A percentile compares a stretch with the other conserved stretches of the same genome.
Evolutionary conservation across 2,888 invertebrate species (phyloP).

Genomic region (Xanthia togata): DNA sequence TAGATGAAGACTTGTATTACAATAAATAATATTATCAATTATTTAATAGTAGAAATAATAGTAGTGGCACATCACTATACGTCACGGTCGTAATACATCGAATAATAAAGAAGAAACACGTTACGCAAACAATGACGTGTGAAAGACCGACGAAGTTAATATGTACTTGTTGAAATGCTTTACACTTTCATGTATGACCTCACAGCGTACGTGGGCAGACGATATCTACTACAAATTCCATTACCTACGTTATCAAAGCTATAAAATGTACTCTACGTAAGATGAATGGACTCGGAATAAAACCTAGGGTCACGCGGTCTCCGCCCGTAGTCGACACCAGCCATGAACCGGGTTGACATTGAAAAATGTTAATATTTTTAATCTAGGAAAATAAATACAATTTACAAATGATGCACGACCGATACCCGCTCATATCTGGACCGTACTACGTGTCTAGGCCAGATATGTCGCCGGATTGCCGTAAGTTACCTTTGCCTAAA

Average conservation of each 20-base stretch:
- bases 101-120: constrained; percentile 18
- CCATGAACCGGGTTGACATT: constrained; percentile 75
- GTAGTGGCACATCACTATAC: constrained; percentile 31
- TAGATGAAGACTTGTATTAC: background rate
- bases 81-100: background rate
- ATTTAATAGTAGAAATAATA: background rate
- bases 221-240: constrained; percentile 53
- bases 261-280: constrained; percentile 74
- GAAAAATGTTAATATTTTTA: constrained; percentile 62
- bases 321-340: constrained; percentile 70
- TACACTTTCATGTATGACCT: constrained; percentile 52
- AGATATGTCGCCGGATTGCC: constrained; percentile 72
- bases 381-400: constrained; percentile 44
- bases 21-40: background rate
- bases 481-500: constrained; percentile 72
- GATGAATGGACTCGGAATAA: constrained; percentile 78
- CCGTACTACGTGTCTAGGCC: constrained; percentile 74
- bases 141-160: constrained; percentile 33
- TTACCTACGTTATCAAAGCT: constrained; percentile 68
- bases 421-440: constrained; percentile 71
- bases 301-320: constrained; percentile 70
- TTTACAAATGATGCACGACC: constrained; percentile 68
- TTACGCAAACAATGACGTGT: constrained; percentile 57
- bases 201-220: constrained; percentile 43
- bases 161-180: constrained; percentile 35